Percentiles rank a stretch among this genome's conserved stretches.
These are phyloP conservation scores for Trissoscelio sp. DNA, from an alignment of 2,888 invertebrate species.

Conservation along the genomic window DNA sequence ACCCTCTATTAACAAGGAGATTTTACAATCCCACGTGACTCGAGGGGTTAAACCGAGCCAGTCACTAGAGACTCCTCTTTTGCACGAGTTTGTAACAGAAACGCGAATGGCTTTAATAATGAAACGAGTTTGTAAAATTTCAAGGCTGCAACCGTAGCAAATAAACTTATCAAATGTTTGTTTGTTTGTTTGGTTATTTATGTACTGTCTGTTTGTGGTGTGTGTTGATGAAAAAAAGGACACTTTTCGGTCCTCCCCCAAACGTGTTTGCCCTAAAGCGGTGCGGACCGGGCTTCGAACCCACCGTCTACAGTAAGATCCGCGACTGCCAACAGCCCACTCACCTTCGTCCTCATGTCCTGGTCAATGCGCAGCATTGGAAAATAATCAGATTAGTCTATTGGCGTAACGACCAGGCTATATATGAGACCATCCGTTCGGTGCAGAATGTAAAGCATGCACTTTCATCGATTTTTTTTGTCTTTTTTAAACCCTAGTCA, in stretches of 20 bases:
- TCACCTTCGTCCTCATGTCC: constrained; percentile 85
- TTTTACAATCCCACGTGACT: neutral
- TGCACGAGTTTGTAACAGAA: constrained; percentile 8
- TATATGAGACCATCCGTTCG: constrained; percentile 44
- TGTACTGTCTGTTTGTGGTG: neutral
- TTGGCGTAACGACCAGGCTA: constrained; percentile 71
- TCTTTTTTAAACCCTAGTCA: constrained; percentile 1
- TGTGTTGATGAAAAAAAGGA: neutral
- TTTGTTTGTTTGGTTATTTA: neutral
- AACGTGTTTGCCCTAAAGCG: constrained; percentile 20
- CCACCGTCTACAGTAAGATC: constrained; percentile 51
- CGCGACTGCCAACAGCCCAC: constrained; percentile 73
- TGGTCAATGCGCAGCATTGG: constrained; percentile 75
- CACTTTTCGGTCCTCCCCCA: constrained; percentile 32
- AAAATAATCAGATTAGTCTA: constrained; percentile 77
- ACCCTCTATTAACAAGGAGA: too few species aligned
- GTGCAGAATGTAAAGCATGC: constrained; percentile 51
- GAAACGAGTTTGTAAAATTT: constrained; percentile 42
- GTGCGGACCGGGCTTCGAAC: constrained; percentile 43
- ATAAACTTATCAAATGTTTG: too few species aligned
- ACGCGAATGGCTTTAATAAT: constrained; percentile 24
- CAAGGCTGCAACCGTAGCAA: constrained; percentile 27
- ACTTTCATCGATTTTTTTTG: constrained; percentile 53
- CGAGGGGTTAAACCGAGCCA: constrained; percentile 3
- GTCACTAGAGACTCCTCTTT: neutral